phyloP scores from a whole-genome alignment of 2,888 invertebrate species.

The Drosophila aldrichi region DNA sequence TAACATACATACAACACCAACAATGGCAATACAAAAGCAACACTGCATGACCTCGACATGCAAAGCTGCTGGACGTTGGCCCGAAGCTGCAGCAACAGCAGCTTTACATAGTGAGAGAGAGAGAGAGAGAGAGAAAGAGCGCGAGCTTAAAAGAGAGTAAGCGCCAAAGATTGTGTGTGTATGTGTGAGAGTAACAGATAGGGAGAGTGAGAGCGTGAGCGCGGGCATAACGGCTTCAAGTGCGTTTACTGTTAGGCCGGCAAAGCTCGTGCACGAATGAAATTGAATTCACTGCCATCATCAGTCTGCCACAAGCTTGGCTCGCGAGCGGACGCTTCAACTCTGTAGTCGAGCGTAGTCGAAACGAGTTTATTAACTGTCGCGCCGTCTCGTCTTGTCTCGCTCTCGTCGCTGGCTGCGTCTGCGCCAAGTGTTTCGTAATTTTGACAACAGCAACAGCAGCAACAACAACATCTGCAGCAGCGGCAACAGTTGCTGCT shows the following conservation, averaged over 20 bases:
- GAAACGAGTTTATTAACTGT: constrained; percentile 46
- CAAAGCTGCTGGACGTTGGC: constrained; percentile 71
- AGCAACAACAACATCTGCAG: no score
- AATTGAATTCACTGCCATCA: constrained; percentile 75
- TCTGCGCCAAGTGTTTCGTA: constrained; percentile 79
- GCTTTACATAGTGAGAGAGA: constrained; percentile 30
- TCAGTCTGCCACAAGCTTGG: constrained; percentile 83
- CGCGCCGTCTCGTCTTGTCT: constrained; percentile 26
- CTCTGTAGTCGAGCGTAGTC: constrained; percentile 6
- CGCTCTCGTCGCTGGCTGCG: constrained; percentile 31
- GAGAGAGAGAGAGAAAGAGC: constrained; percentile 14
- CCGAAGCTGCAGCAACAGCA: constrained; percentile 39
- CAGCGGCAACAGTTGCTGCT: constrained; percentile 30
- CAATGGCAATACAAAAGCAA: constrained; percentile 15
- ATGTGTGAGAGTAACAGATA: background rate
- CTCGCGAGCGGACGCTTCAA: constrained; percentile 79
- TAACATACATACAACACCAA: constrained; percentile 20
- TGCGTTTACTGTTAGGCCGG: constrained; percentile 73
- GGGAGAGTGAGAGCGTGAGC: constrained; percentile 7
- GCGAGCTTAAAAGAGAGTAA: constrained; percentile 24
- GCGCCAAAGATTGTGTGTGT: background rate
- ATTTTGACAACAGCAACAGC: constrained; percentile 42
- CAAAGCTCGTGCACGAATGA: constrained; percentile 64
- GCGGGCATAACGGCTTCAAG: constrained; percentile 62
- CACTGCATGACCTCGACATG: constrained; percentile 80